These are phyloP conservation scores for Tethea ocularis DNA, from an alignment of 2,888 invertebrate species.

Conservation along the genomic window DNA sequence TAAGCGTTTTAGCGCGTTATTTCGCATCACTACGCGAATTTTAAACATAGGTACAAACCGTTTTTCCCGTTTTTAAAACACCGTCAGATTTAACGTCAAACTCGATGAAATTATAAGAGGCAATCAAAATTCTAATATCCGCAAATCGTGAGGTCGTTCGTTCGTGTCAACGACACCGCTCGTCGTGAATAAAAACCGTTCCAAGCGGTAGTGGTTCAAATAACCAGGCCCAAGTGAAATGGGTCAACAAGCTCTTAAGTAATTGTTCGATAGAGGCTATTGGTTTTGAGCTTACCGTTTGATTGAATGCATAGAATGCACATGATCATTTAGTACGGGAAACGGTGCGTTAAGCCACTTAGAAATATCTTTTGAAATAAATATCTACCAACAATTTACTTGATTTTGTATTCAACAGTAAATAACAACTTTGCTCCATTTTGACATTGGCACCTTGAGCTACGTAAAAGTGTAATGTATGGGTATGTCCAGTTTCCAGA, in stretches of 20 bases:
- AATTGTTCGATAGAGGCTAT: conserved; percentile 58
- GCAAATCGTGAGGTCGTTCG: conserved; percentile 28
- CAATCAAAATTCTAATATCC: conserved; percentile 54
- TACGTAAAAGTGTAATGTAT: conserved; percentile 41
- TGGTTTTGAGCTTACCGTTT: conserved; percentile 32
- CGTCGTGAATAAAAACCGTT: conserved; percentile 39
- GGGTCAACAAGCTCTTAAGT: conserved; percentile 68
- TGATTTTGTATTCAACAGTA: neutral
- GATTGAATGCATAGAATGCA: conserved; percentile 4
- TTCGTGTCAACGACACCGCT: conserved; percentile 36
- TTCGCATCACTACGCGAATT: neutral
- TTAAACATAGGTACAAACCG: neutral
- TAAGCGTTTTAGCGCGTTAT: too few species aligned
- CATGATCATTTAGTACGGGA: neutral
- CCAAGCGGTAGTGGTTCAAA: conserved; percentile 44
- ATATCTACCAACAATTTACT: neutral
- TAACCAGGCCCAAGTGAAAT: conserved; percentile 52
- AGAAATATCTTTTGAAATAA: neutral
- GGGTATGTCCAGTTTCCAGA: conserved; percentile 49
- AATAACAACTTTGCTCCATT: conserved; percentile 1
- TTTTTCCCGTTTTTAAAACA: conserved; percentile 1
- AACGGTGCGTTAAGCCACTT: neutral
- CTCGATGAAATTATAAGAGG: conserved; percentile 36
- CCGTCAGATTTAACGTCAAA: neutral
- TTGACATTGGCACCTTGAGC: conserved; percentile 37